Base-by-base conservation (phyloP, 2,888 invertebrate genomes). In the Caenorhabditis virilis region DNA sequence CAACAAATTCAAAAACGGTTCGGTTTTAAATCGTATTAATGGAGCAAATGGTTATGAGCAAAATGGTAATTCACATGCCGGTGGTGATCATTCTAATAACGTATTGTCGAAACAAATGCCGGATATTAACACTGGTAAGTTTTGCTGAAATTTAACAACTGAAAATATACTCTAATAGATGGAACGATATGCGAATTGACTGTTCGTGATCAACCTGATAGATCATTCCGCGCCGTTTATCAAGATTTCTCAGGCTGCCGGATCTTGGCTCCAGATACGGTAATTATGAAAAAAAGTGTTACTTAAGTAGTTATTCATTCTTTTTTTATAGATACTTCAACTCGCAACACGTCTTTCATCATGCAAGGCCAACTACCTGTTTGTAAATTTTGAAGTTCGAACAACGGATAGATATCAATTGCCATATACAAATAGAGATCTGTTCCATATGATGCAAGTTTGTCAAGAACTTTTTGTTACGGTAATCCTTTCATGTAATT, bases 151-250 rank as follows among this genome's bases (percentile, higher is more conserved):
- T 6, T 30, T 30, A 9, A 30, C 6, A 30, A 30, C 6, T 13
- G 7, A 6, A 30, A 30, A 30, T 13, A 13, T 30, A 13, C 13
- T 30, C 13, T n/a, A n/a, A n/a, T 30, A 20, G 69, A 66, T 38
- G 70, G 70, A 45, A 57, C 64, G 13, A 66, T 73, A 23, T 47
- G 43, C 13, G 68, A 65, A 22, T 49, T 70, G 26, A 68, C 65
- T 2, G 60, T 70, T 20, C 47, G 88, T 65, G 89, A 89, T 74
- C 86, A 86, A 74, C 88, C 88, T 1, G 85, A 86, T 51, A 84
- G 88, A 20, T 53, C 76, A 15, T 74, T 78, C 64, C 84, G 89
- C 64, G 88, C 87, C 5, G 86, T 88, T 46, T 82, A 88, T 39
- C 82, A 89, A 63, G 89, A 89, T 88, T 70, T 87, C 85, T 74